Evolutionary conservation across 2,797 vertebrate species (phyloP), one percentile per base, ranked within the genome.

Genomic region (Falco novaeseelandiae): DNA sequence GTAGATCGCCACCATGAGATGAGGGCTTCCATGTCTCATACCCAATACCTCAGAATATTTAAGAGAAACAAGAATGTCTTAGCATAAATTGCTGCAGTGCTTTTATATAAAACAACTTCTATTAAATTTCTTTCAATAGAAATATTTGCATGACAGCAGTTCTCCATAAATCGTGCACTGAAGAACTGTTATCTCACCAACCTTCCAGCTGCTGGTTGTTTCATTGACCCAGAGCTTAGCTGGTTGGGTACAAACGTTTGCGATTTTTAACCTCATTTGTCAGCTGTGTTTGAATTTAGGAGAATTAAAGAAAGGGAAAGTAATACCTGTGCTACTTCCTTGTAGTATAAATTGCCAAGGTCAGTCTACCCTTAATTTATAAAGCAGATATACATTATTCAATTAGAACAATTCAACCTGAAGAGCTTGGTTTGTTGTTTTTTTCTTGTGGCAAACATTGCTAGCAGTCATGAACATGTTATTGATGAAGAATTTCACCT

Each of bases 161-260:
- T 91, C 87, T 93, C 84, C 78, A 80, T 79, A 81, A 77, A 86
- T 65, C 71, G 72, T 6, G 44, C 26, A 42, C 57, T 38, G 74
- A 78, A 74, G 84, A 92, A 84, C 63, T 67, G 71, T 96, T 78
- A 77, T 63, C 71, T 94, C 86, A 78, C 79, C 67, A 83, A 87
- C 71, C 87, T 92, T 83, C 74, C 87, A 85, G 85, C 26, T 67
- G 76, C 51, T 71, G 44, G 51, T 90, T 92, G 93, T 89, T 92
- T 89, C 92, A 91, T 49, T 92, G 92, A 78, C 84, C 89, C 71
- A 85, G 52, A 71, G n/a, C 27, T 87, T 83, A 91, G 74, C 79
- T 76, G 72, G 48, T 40, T 78, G 74, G 42, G 63, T 55, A 91
- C 52, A 89, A 93, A 81, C 1, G 0, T 48, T 74, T 83, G 72